Base-by-base conservation (phyloP, 2,888 invertebrate genomes). In the Parelbella ahira region DNA sequence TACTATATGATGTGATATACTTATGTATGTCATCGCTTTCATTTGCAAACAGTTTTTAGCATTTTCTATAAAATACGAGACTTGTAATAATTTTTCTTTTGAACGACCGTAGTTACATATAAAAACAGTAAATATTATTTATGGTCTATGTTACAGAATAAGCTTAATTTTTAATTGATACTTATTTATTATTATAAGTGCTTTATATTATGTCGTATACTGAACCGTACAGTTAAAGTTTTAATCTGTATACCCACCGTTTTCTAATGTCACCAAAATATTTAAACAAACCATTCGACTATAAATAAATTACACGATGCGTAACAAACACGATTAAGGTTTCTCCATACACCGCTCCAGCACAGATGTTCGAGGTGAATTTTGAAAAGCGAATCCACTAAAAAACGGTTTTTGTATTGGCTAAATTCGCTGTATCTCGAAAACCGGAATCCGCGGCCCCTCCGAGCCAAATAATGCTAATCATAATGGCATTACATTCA, bases 401-500 rank as follows among this genome's bases (percentile, higher is more conserved):
- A 73, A 71, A 69, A 57, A 47, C 48, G 47, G 53, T 62, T 70
- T 74, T 82, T 82, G 80, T 81, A 73, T 67, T 71, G 68, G 66
- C 70, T 58, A 78, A 82, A 77, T 79, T 78, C 75, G 68, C 67
- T 82, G 81, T 83, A 82, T 81, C 71, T 72, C 63, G 69, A 68
- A 86, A 84, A 87, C 86, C 79, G 81, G 84, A 81, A 83, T 84
- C 72, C 61, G 60, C 68, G 67, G 75, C 73, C 79, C 82, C 82
- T 81, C 65, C 68, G 62, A 55, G 58, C 61, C 64, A 71, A 81
- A 82, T 84, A 82, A 84, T 82, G 82, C 84, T 86, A 86, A 87
- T 87, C 82, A 77, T 84, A 86, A 86, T 83, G 71, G 78, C 75
- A 86, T 83, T 86, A 86, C 82, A 80, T 83, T 83, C 79, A 82